Evolutionary conservation across 64 coral and sea anemone genomes (phyloP).

Genomic region (Stylophora pistillata): DNA sequence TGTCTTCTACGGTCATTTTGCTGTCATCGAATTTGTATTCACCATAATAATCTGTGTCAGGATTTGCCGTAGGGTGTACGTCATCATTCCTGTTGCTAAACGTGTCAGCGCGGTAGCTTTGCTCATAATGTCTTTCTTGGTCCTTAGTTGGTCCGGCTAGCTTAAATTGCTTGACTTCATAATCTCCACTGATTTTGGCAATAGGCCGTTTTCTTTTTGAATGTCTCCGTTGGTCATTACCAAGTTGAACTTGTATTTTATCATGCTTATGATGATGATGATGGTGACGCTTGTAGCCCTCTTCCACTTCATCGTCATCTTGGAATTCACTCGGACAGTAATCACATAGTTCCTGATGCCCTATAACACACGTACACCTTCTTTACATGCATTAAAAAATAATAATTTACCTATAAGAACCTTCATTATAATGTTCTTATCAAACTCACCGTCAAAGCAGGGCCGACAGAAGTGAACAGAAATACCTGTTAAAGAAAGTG

Average conservation of each 20-base stretch:
- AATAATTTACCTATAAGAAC: background rate
- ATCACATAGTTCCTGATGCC: conserved; percentile 58
- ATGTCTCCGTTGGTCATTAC: conserved; percentile 32
- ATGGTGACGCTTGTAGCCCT: conserved; percentile 38
- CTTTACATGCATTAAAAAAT: background rate
- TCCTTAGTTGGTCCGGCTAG: background rate
- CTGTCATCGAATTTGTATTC: conserved; percentile 82
- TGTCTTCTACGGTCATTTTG: conserved; percentile 21
- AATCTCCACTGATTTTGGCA: background rate
- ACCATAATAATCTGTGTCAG: conserved; percentile 47
- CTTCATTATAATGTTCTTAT: background rate
- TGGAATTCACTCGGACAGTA: conserved; percentile 59
- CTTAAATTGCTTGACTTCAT: background rate
- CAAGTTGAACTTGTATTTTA: background rate
- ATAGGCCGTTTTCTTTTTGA: background rate
- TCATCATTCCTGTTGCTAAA: background rate
- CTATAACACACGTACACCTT: background rate
- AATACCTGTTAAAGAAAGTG: conserved; percentile 51
- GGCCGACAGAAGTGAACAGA: conserved; percentile 90
- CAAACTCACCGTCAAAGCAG: conserved; percentile 68
- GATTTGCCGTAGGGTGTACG: background rate
- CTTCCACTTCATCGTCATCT: conserved; percentile 24
- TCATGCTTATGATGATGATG: conserved; percentile 26
- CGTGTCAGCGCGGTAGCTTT: background rate
- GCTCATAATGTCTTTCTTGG: background rate